phyloP scores from a whole-genome alignment of 2,888 invertebrate genomes.

The Andrena minutula region DNA sequence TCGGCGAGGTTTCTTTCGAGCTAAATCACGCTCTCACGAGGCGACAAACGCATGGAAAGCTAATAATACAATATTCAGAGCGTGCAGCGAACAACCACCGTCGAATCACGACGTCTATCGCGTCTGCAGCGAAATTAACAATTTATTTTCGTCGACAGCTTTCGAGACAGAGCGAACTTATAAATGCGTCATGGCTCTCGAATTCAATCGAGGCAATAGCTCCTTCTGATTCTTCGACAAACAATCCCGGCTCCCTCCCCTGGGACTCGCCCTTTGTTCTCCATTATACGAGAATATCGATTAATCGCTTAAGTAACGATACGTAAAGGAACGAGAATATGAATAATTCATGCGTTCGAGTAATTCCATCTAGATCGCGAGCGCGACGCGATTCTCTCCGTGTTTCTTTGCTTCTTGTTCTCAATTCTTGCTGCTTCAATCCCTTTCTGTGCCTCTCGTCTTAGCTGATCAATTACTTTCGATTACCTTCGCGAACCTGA shows the following conservation, averaged over 20 bases:
- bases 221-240: constrained; percentile 37
- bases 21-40: neutral
- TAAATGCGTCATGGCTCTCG: constrained; percentile 21
- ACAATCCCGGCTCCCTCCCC: constrained; percentile 30
- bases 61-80: neutral
- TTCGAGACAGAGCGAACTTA: constrained; percentile 4
- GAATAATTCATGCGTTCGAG: constrained; percentile 54
- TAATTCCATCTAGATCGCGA: constrained; percentile 45
- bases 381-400: neutral
- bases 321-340: constrained; percentile 40
- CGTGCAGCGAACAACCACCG: neutral
- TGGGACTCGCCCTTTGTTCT: constrained; percentile 17
- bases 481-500: too few relatives aligned
- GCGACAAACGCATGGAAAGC: constrained; percentile 15
- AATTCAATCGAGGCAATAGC: constrained; percentile 36
- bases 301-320: constrained; percentile 60
- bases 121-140: constrained; percentile 13
- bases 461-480: neutral
- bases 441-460: neutral
- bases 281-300: constrained; percentile 59
- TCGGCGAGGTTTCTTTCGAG: constrained; percentile 18
- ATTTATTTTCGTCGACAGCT: constrained; percentile 15
- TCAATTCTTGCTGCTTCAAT: constrained; percentile 1
- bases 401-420: constrained; percentile 6
- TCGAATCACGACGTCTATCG: neutral